Base-by-base conservation (phyloP, 2,888 invertebrate genomes). In the Cordilura impudica region DNA sequence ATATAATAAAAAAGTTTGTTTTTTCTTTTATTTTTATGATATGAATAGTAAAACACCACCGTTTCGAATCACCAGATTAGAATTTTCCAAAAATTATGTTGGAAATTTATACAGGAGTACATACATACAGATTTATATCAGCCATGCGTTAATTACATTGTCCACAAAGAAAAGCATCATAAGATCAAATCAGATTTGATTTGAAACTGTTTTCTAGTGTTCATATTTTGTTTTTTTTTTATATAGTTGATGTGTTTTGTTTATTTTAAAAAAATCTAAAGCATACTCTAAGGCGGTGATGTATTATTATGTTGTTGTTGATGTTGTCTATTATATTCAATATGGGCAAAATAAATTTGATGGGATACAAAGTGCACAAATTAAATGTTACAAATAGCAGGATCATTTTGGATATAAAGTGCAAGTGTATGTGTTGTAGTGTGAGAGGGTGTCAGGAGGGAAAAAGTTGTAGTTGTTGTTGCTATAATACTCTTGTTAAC, bases 101-200 rank as follows among this genome's bases (percentile, higher is more conserved):
- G 12, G 2, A 39, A 2, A 4, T 39, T 4, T 39, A 39, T 18
- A 49, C 47, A 58, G n/a, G 19, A 31, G n/a, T 6, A 45, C 35
- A 29, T 51, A 51, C 35, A 54, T 54, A 54, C 29, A n/a, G 10
- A 18, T 18, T 54, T 53, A 8, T 54, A 39, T 66, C 76, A 73
- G 77, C 65, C 71, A 81, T 78, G 74, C 77, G 58, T 77, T 75
- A 65, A 58, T 61, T 71, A 73, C 60, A 72, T 45, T 65, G 58
- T 76, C 71, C 71, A 66, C 63, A 75, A 75, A 65, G 66, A 77
- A 70, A n/a, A 76, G 26, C 31, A 51, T 65, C 56, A 26, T 43
- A 67, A 26, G 26, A n/a, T 58, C 14, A 23, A 58, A 47, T 39
- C 39, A 18, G 54, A 19, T 70, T 65, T 60, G 8, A 10, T 58